Conservation (phyloP, 2,113 vertebrate species). For the Tauraco erythrolophus region DNA sequence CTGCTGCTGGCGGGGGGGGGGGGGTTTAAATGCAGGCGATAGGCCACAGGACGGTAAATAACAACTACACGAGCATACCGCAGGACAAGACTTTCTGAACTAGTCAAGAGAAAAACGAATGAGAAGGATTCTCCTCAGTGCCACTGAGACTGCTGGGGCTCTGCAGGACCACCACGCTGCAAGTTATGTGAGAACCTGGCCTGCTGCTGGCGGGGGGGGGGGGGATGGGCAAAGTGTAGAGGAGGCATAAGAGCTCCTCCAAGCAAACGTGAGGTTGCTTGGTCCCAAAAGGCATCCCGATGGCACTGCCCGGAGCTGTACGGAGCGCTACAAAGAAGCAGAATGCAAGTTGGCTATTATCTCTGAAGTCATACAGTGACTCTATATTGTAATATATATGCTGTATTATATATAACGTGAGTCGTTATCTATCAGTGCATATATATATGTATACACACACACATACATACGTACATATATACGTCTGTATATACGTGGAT, state of each 20-base stretch:
- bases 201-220: background rate
- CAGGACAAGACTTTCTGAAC: background rate
- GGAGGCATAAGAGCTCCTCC: background rate
- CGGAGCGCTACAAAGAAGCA: background rate
- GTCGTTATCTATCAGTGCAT: background rate
- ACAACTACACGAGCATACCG: background rate
- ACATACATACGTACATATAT: background rate
- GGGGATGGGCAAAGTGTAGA: background rate
- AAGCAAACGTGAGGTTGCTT: background rate
- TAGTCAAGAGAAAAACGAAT: background rate
- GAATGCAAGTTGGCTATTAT: constrained; percentile 5
- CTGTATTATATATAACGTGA: background rate
- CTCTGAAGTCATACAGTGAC: constrained; percentile 3
- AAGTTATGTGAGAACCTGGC: background rate
- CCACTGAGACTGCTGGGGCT: background rate
- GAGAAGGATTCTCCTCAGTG: background rate
- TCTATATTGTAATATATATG: constrained; percentile 15
- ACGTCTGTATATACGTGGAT: background rate
- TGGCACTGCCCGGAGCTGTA: rapidly evolving
- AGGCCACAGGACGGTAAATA: background rate
- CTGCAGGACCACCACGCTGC: background rate
- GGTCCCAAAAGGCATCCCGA: background rate
- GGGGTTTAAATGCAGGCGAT: background rate
- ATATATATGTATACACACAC: background rate
- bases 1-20: background rate